A percentile compares a stretch with the other conserved stretches of the same genome.
Evolutionary conservation across 2,888 invertebrate genomes (phyloP).

Genomic region (Drosophila gaucha): DNA sequence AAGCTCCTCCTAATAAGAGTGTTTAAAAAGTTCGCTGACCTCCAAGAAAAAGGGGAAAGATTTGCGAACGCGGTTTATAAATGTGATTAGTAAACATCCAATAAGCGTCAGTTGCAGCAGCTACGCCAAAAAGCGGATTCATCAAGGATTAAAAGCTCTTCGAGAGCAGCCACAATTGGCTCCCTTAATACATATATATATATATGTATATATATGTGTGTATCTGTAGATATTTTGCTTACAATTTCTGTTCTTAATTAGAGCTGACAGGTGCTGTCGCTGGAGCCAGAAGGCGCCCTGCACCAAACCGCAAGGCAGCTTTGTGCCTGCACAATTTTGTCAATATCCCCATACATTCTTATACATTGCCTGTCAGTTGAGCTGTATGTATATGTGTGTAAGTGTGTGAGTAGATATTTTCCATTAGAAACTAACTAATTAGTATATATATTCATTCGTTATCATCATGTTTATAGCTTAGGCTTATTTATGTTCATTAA

Average conservation of each 20-base stretch:
- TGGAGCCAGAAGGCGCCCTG: neutral
- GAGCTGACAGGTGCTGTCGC: conserved; percentile 58
- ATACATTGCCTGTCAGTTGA: neutral
- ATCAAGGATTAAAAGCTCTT: conserved; percentile 41
- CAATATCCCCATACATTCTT: neutral
- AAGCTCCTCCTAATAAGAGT: neutral
- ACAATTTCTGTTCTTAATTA: conserved; percentile 44
- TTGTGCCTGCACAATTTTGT: conserved; percentile 2
- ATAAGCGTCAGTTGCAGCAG: conserved; percentile 39
- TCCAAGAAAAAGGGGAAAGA: neutral
- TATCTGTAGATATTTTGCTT: conserved; percentile 3
- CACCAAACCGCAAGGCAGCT: conserved; percentile 16
- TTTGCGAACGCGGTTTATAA: conserved; percentile 14
- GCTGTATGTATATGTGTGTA: neutral
- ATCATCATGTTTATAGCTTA: too few species aligned
- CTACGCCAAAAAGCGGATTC: conserved; percentile 24
- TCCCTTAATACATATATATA: conserved; percentile 10
- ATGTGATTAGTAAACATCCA: conserved; percentile 46
- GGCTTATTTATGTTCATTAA: too few species aligned
- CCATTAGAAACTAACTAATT: neutral
- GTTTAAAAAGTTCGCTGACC: conserved; percentile 29
- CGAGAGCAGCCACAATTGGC: conserved; percentile 25
- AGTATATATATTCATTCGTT: neutral
- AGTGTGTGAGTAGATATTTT: neutral
- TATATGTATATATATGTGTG: neutral